These are phyloP conservation scores for Amiota communis DNA, from an alignment of 2,888 invertebrate species.

Conservation along the genomic window DNA sequence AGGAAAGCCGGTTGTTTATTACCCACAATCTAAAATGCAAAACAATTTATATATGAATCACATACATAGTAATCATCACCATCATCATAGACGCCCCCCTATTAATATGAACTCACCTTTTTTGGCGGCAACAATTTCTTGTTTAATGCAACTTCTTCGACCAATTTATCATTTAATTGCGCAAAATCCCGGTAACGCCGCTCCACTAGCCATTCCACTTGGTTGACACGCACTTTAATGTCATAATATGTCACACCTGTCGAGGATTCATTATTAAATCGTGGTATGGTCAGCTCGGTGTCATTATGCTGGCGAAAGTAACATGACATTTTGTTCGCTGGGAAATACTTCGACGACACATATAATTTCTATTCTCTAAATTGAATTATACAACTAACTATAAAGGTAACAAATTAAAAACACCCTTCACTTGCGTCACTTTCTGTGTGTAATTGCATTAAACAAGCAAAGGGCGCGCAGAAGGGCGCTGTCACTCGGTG, in stretches of 20 bases:
- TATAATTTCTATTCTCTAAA: neutral
- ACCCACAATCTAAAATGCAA: slow-evolving; percentile 75
- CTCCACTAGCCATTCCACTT: slow-evolving; percentile 86
- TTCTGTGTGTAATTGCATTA: too few species aligned
- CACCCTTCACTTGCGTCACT: too few species aligned
- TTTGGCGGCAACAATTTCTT: slow-evolving; percentile 93
- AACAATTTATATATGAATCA: neutral
- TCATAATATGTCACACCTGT: slow-evolving; percentile 83
- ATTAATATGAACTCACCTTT: slow-evolving; percentile 75
- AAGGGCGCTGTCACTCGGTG: too few species aligned
- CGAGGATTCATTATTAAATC: slow-evolving; percentile 75
- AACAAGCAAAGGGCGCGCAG: too few species aligned
- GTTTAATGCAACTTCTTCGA: slow-evolving; percentile 84
- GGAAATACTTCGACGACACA: slow-evolving; percentile 2
- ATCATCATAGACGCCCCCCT: neutral
- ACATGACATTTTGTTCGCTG: slow-evolving; percentile 79
- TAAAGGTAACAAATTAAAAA: too few species aligned
- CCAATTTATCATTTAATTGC: slow-evolving; percentile 88
- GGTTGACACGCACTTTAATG: slow-evolving; percentile 78
- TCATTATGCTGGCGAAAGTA: slow-evolving; percentile 81
- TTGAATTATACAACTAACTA: too few species aligned
- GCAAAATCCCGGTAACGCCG: slow-evolving; percentile 92
- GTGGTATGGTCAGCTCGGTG: slow-evolving; percentile 80
- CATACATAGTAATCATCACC: neutral
- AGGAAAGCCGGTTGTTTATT: slow-evolving; percentile 92